These are phyloP conservation scores for Ameiurus melas DNA, from an alignment of 2,113 vertebrate genomes.

Conservation along the genomic window DNA sequence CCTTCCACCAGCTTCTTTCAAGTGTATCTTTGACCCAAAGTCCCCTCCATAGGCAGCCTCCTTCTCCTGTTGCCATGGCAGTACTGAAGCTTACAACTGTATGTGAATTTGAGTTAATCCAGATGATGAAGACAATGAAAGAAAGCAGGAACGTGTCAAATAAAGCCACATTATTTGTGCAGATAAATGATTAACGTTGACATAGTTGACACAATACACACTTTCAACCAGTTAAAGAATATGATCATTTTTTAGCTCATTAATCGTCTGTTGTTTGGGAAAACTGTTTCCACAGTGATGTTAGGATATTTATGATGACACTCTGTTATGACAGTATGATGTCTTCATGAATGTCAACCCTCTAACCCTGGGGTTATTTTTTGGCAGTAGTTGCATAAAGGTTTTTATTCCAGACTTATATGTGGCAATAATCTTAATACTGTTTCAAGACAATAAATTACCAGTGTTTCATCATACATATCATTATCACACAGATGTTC, in stretches of 20 bases:
- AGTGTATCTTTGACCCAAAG: conserved; percentile 37
- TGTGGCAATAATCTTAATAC: not conserved
- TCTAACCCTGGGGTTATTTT: not conserved
- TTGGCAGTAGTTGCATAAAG: not conserved
- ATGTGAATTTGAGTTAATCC: conserved; percentile 39
- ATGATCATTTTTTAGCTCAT: not conserved
- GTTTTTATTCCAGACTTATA: not conserved
- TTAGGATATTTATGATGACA: not conserved
- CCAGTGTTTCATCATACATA: not conserved
- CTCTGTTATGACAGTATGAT: not conserved
- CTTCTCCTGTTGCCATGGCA: conserved; percentile 51
- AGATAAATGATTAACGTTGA: conserved; percentile 11
- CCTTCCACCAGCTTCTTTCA: conserved; percentile 34
- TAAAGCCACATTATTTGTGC: conserved; percentile 22
- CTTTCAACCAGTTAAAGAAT: not conserved
- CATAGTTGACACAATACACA: conserved; percentile 12
- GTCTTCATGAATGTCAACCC: not conserved
- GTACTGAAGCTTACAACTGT: conserved; percentile 41
- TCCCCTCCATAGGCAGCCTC: conserved; percentile 37
- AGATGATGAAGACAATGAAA: conserved; percentile 31
- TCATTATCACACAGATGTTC: not conserved
- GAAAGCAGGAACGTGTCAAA: not conserved
- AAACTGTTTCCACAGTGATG: not conserved
- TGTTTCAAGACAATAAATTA: not conserved
- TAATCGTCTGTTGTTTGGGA: not conserved